phyloP scores from a whole-genome alignment of 2,888 invertebrate species.

The Terebella lapidaria region DNA sequence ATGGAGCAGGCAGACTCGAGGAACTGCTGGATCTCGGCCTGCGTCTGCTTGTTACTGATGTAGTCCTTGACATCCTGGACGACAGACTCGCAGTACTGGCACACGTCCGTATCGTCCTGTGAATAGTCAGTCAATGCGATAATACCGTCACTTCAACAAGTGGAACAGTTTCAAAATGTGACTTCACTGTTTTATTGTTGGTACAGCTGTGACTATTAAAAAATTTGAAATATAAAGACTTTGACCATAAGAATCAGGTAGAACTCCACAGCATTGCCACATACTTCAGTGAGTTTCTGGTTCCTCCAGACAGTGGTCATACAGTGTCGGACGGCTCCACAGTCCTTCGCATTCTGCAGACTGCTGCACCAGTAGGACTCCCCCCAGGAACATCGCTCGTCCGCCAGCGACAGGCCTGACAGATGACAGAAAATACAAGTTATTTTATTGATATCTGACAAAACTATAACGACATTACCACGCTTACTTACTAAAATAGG shows the following conservation, averaged over 20 bases:
- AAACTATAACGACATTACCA: too few relatives aligned
- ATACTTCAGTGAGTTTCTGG: conserved; percentile 14
- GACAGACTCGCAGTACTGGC: conserved; percentile 20
- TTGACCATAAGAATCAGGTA: too few relatives aligned
- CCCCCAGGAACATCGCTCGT: conserved; percentile 25
- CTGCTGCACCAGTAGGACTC: conserved; percentile 29
- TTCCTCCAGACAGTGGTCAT: conserved; percentile 27
- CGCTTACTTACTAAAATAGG: too few relatives aligned
- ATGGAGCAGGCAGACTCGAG: conserved; percentile 14
- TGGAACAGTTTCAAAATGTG: too few relatives aligned
- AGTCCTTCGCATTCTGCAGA: conserved; percentile 24
- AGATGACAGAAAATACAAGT: too few relatives aligned
- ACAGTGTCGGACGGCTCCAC: conserved; percentile 29
- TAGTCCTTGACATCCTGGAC: conserved; percentile 17
- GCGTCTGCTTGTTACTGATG: conserved; percentile 12
- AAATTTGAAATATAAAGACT: too few relatives aligned
- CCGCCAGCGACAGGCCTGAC: neutral
- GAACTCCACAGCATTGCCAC: too few relatives aligned
- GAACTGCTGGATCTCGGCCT: conserved; percentile 14
- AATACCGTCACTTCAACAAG: too few relatives aligned
- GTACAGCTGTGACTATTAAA: too few relatives aligned
- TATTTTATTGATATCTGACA: too few relatives aligned
- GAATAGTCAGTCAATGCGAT: neutral
- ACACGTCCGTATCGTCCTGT: conserved; percentile 19
- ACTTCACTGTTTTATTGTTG: too few relatives aligned